Evolutionary conservation across 2,888 invertebrate species (phyloP), one percentile per base, ranked within the genome.

Genomic region (Argyresthia goedartella): DNA sequence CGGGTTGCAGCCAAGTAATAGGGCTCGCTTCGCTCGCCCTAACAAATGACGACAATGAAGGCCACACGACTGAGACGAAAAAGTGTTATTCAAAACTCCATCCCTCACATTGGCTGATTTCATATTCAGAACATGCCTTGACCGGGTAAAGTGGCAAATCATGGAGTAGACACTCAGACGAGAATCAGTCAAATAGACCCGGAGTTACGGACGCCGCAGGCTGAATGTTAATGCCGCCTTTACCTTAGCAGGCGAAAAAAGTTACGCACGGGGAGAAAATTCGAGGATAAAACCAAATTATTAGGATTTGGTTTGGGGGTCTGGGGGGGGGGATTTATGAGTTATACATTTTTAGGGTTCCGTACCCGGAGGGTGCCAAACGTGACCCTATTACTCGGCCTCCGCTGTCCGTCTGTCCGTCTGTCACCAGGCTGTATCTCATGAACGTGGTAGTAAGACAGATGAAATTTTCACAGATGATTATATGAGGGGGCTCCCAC

Each of bases 141-240:
- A 81, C 85, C 80, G 85, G 81, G 82, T 76, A 78, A 85, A 85
- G 85, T 85, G 84, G 81, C 81, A 81, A 85, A 85, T 85, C 85
- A 85, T 82, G 79, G 80, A 84, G 78, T 71, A 75, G n/a, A n/a
- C n/a, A n/a, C n/a, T 75, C 81, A 81, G n/a, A n/a, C n/a, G 85
- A 82, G 81, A 85, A 85, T 85, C 85, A 85, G 85, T 84, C 85
- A 82, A 84, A 85, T 81, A 84, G 81, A 82, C 79, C 77, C 74
- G 69, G 81, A 76, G 82, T 76, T 78, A 75, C 76, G 71, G 71
- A 65, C 58, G 59, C 45, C 70, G 72, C 59, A 66, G 53, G 55
- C 60, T 66, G 84, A 76, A 84, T 85, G 75, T 69, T 71, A 73
- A 70, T 66, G 41, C 9, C 64, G 60, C 59, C 58, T 59, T 62